Base-by-base conservation (phyloP, 1,140 invertebrate species). In the Leptopilina boulardi region DNA sequence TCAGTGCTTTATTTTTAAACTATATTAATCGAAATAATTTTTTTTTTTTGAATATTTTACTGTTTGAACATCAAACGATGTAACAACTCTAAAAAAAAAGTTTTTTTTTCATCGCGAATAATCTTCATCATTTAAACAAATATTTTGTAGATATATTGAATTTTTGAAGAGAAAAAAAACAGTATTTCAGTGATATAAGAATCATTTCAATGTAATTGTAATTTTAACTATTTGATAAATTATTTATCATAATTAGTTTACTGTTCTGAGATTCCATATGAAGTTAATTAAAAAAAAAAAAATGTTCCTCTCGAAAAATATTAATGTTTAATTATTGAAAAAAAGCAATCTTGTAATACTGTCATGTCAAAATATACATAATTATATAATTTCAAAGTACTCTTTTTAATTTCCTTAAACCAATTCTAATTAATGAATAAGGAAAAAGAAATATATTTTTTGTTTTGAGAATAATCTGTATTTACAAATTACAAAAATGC, bases 171-270 rank as follows among this genome's bases (percentile, higher is more conserved):
- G 47, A 51, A 18, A 1, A 51, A 51, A 51, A 38, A 38, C 34
- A 38, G 34, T 38, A 38, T 38, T 38, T 38, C 15, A 51, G 15
- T 51, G 47, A n/a, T 51, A 8, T 51, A 51, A 51, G n/a, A 18
- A 18, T 51, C 18, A 15, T 4, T 51, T 5, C 47, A 51, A n/a
- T 51, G 47, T n/a, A 18, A 51, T 38, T 38, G n/a, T n/a, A 51
- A n/a, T 51, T 51, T 51, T 18, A 18, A 51, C n/a, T 51, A 18
- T 51, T 51, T 51, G 47, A 51, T 51, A 51, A 18, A 51, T 51
- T 18, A 18, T 51, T 51, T 47, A 18, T 51, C 47, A 51, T n/a
- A 18, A 51, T 51, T 51, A 51, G n/a, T n/a, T 51, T 4, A 15
- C 4, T 18, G 8, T 51, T 44, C 42, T 44, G 2, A n/a, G 42